A percentile compares a stretch with the other conserved stretches of the same genome.
These are phyloP conservation scores for Microctonus brassicae DNA, from an alignment of 2,888 invertebrate species.

Conservation along the genomic window DNA sequence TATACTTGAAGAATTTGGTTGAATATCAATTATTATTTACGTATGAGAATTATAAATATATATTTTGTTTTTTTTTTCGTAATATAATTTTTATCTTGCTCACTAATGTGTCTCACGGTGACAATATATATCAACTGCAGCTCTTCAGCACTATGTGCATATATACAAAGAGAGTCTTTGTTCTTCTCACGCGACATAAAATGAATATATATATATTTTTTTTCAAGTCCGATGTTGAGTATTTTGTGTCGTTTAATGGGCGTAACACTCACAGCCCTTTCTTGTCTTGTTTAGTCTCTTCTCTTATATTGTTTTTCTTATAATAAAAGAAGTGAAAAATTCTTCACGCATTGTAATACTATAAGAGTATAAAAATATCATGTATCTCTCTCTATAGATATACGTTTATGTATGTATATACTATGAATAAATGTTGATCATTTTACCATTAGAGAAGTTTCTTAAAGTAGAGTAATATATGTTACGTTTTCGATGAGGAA, in stretches of 20 bases:
- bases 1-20: background rate
- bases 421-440: too few species aligned
- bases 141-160: background rate
- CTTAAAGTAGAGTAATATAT: too few species aligned
- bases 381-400: too few species aligned
- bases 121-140: background rate
- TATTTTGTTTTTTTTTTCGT: background rate
- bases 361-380: background rate
- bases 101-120: background rate
- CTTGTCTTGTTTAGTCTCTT: background rate
- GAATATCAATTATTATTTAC: background rate
- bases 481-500: too few species aligned
- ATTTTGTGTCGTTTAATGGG: slow-evolving; percentile 2
- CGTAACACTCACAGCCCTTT: background rate
- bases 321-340: background rate
- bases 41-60: background rate
- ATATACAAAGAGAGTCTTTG: background rate
- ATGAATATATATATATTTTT: too few species aligned
- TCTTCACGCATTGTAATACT: background rate
- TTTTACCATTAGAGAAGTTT: too few species aligned
- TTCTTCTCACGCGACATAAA: background rate
- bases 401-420: too few species aligned
- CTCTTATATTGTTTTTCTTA: background rate
- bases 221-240: background rate
- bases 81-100: background rate